phyloP scores from a whole-genome alignment of 2,113 vertebrate species.

The Pelobates fuscus region DNA sequence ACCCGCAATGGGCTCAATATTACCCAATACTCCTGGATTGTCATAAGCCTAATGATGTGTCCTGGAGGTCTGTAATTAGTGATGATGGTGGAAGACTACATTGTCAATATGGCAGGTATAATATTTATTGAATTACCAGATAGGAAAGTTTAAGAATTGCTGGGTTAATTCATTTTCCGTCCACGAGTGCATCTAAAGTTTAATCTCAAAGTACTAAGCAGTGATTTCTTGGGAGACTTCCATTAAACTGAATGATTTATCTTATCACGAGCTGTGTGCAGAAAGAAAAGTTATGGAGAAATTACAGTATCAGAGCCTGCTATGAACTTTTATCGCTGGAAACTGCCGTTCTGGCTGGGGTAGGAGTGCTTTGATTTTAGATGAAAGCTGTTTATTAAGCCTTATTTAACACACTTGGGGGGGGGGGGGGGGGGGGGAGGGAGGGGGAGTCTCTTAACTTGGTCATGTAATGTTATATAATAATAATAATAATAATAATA shows the following conservation, averaged over 20 bases:
- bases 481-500: too few relatives aligned
- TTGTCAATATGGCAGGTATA: too few relatives aligned
- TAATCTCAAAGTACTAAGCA: not conserved
- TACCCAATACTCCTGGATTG: too few relatives aligned
- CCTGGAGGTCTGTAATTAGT: too few relatives aligned
- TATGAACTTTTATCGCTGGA: constrained; percentile 33
- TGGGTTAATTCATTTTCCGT: too few relatives aligned
- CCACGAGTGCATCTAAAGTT: not conserved
- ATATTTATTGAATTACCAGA: too few relatives aligned
- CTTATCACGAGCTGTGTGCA: constrained; percentile 30
- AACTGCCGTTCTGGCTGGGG: constrained; percentile 21
- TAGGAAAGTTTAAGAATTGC: too few relatives aligned
- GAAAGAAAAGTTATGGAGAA: constrained; percentile 1
- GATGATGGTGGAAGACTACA: too few relatives aligned
- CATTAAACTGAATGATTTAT: not conserved
- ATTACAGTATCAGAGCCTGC: not conserved
- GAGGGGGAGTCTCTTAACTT: too few relatives aligned
- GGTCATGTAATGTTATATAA: not conserved
- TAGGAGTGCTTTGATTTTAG: not conserved
- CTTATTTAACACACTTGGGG: not conserved
- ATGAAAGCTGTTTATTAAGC: constrained; percentile 7
- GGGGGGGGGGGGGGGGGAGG: too few relatives aligned
- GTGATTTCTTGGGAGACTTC: not conserved
- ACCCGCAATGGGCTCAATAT: too few relatives aligned
- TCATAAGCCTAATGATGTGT: too few relatives aligned